These are phyloP conservation scores for Megalopta genalis DNA, from an alignment of 1,140 invertebrate species.

Conservation along the genomic window DNA sequence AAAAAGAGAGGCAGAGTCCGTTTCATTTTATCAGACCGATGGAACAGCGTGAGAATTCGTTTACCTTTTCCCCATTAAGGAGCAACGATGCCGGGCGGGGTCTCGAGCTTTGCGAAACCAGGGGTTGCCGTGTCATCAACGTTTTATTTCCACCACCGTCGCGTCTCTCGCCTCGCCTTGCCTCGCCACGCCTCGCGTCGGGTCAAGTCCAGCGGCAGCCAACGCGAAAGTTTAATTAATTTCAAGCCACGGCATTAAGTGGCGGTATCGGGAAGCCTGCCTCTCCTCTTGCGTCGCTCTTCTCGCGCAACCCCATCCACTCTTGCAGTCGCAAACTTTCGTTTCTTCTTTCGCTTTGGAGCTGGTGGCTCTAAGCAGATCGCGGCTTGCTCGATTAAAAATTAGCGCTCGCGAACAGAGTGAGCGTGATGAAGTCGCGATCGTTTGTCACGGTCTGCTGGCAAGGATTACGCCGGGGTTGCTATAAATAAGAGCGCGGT, in stretches of 20 bases:
- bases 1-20: conserved; percentile 21
- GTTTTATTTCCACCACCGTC: conserved; percentile 66
- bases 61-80: conserved; percentile 73
- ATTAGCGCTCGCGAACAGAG: conserved; percentile 27
- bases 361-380: neutral
- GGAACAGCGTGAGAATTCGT: conserved; percentile 73
- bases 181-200: neutral
- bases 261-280: conserved; percentile 58
- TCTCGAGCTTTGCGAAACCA: conserved; percentile 59
- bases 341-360: neutral
- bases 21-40: conserved; percentile 71
- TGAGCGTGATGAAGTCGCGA: conserved; percentile 30
- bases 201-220: conserved; percentile 45
- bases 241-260: conserved; percentile 68
- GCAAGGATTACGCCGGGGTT: neutral
- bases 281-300: conserved; percentile 11
- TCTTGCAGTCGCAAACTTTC: neutral
- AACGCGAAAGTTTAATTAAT: conserved; percentile 72
- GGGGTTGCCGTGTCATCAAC: conserved; percentile 69
- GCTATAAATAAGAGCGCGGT: neutral
- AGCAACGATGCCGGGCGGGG: conserved; percentile 56
- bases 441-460: conserved; percentile 22
- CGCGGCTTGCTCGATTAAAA: conserved; percentile 50
- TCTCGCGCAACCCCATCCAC: neutral
- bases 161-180: neutral